Percentiles rank a stretch among this genome's conserved stretches.
Evolutionary conservation across 2,888 invertebrate genomes (phyloP).

Genomic region (Cataglyphis cursor): DNA sequence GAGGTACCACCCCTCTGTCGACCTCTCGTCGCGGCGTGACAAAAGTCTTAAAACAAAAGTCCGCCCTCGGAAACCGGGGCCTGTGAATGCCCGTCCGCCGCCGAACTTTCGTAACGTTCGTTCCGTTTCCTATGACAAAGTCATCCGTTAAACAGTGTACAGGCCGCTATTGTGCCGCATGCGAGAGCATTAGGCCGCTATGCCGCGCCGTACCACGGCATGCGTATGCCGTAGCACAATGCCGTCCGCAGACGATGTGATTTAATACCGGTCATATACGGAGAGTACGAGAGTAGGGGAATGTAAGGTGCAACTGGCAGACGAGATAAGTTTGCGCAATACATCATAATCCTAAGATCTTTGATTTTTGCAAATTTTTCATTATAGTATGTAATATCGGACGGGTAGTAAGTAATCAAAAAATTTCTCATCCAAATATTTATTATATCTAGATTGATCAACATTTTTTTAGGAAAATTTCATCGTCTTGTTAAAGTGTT

Average conservation of each 20-base stretch:
- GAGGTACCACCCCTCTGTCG: constrained; percentile 46
- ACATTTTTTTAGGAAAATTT: not conserved
- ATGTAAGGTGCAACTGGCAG: constrained; percentile 13
- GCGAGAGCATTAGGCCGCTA: constrained; percentile 53
- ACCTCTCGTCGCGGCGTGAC: constrained; percentile 63
- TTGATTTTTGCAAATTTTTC: not conserved
- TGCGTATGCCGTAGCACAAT: constrained; percentile 58
- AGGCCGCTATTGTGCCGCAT: constrained; percentile 68
- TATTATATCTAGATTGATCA: not conserved
- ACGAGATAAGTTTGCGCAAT: constrained; percentile 1
- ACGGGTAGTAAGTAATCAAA: too few relatives aligned
- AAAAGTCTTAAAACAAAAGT: constrained; percentile 78
- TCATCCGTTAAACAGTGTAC: constrained; percentile 77
- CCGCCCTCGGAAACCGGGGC: constrained; percentile 42
- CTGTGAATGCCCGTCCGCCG: constrained; percentile 67
- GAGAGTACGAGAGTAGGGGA: not conserved
- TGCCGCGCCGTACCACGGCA: not conserved
- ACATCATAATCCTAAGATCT: not conserved
- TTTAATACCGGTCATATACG: constrained; percentile 32
- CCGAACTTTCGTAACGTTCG: constrained; percentile 73
- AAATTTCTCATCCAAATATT: not conserved
- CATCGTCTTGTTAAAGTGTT: not conserved
- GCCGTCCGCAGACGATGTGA: constrained; percentile 39
- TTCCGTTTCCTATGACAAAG: constrained; percentile 78
- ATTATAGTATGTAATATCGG: not conserved